These are phyloP conservation scores for Ptychadena robeensis DNA, from an alignment of 2,797 vertebrate genomes.

Conservation along the genomic window DNA sequence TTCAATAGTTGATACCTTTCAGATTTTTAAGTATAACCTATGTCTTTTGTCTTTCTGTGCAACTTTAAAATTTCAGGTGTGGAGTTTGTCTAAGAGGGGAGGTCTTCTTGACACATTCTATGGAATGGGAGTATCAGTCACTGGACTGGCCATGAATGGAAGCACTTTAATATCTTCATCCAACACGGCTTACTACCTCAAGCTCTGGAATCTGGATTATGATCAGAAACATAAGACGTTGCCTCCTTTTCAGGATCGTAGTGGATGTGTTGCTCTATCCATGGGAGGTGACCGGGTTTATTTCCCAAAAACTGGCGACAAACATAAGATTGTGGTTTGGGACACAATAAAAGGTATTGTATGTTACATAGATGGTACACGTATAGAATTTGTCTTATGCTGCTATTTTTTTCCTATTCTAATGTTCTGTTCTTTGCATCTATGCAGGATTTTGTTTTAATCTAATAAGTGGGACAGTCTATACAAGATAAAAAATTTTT, in stretches of 20 bases:
- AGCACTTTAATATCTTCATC: slow-evolving; percentile 77
- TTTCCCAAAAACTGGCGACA: slow-evolving; percentile 74
- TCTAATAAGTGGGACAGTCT: too few species aligned
- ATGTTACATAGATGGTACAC: background rate
- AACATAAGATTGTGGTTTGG: slow-evolving; percentile 79
- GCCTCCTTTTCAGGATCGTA: slow-evolving; percentile 71
- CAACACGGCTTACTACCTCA: slow-evolving; percentile 62
- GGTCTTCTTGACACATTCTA: slow-evolving; percentile 73
- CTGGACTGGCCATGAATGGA: slow-evolving; percentile 65
- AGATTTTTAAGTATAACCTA: background rate
- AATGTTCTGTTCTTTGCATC: too few species aligned
- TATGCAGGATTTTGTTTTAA: too few species aligned
- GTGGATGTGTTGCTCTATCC: slow-evolving; percentile 70
- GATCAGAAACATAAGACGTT: slow-evolving; percentile 64
- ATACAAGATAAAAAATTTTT: too few species aligned
- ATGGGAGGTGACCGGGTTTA: slow-evolving; percentile 71
- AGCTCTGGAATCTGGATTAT: slow-evolving; percentile 78
- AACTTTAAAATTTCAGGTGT: slow-evolving; percentile 72
- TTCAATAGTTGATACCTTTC: background rate
- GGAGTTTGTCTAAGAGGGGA: slow-evolving; percentile 80
- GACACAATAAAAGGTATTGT: slow-evolving; percentile 73
- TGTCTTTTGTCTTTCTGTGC: background rate
- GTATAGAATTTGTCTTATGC: too few species aligned
- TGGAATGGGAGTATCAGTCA: slow-evolving; percentile 73
- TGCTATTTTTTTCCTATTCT: too few species aligned